These are phyloP conservation scores for Enteromius viviparus DNA, from an alignment of 2,797 vertebrate genomes.

Conservation along the genomic window DNA sequence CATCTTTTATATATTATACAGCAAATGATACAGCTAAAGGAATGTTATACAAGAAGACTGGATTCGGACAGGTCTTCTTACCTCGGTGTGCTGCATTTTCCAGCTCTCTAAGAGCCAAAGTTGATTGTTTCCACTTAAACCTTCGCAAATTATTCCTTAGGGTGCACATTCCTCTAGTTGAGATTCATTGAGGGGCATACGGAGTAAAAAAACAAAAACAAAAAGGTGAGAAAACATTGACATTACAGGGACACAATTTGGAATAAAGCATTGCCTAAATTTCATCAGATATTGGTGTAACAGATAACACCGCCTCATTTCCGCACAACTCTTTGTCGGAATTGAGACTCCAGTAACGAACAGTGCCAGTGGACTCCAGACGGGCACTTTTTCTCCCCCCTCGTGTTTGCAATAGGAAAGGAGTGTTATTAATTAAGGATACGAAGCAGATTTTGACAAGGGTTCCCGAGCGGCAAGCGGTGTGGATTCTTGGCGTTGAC, in stretches of 20 bases:
- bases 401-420: constrained; percentile 72
- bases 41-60: not conserved
- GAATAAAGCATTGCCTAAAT: not conserved
- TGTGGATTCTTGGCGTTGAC: constrained; percentile 81
- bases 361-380: constrained; percentile 62
- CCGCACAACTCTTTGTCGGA: constrained; percentile 44
- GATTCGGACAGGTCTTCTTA: not conserved
- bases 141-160: not conserved
- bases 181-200: not conserved
- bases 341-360: constrained; percentile 20
- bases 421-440: constrained; percentile 81
- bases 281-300: constrained; percentile 56
- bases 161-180: not conserved
- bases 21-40: constrained; percentile 4
- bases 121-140: not conserved
- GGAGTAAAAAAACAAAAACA: not conserved
- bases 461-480: constrained; percentile 74
- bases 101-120: not conserved
- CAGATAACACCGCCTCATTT: constrained; percentile 53
- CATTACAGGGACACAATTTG: not conserved
- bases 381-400: constrained; percentile 47
- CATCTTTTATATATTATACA: not conserved
- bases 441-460: constrained; percentile 80
- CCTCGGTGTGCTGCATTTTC: constrained; percentile 12
- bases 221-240: not conserved